Percentiles rank a stretch among this genome's conserved stretches.
Conservation (phyloP, 2,113 vertebrate species). For the Psilopogon haemacephalus region DNA sequence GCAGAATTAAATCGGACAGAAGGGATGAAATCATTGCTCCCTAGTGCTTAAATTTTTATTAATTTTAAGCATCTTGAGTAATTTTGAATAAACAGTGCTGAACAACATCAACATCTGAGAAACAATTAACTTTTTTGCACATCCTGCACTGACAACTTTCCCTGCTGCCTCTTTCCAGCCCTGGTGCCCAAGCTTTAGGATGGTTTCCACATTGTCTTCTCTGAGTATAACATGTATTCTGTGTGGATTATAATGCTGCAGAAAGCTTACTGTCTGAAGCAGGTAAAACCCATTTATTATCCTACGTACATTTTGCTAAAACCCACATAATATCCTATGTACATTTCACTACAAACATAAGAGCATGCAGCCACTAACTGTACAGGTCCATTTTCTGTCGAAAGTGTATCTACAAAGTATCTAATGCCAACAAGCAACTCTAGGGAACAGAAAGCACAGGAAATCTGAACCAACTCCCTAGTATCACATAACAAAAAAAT, state of each 20-base stretch:
- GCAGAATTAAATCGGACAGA: background rate
- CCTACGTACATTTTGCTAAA: background rate
- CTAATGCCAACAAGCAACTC: background rate
- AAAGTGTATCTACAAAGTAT: background rate
- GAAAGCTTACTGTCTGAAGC: background rate
- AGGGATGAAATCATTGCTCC: background rate
- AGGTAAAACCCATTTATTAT: background rate
- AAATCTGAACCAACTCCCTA: background rate
- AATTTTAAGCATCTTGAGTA: background rate
- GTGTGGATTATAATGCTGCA: background rate
- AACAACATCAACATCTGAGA: background rate
- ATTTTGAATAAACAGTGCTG: background rate
- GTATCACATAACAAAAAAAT: background rate
- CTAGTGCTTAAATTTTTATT: background rate
- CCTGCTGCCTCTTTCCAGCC: background rate
- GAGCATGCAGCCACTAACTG: background rate
- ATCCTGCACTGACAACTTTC: background rate
- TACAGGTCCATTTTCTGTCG: background rate
- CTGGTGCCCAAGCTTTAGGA: background rate
- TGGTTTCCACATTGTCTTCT: accelerated
- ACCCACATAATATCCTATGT: background rate
- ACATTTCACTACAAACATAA: background rate
- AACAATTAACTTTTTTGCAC: background rate
- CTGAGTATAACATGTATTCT: accelerated
- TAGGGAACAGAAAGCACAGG: background rate